Conservation (phyloP, 1,140 invertebrate species). For the Bombus pyrosoma region DNA sequence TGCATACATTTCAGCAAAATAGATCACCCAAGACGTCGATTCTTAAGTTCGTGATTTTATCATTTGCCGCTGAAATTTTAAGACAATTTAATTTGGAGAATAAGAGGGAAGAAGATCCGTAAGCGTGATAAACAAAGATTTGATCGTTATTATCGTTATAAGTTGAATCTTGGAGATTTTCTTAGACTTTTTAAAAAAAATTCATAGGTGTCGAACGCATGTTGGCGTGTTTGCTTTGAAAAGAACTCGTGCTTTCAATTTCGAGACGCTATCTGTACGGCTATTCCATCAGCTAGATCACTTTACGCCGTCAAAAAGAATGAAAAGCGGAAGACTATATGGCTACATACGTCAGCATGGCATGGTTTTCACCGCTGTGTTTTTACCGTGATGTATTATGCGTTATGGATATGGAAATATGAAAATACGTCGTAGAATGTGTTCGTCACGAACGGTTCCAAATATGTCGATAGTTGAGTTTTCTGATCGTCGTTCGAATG, state of each 20-base stretch:
- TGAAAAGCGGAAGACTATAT: background rate
- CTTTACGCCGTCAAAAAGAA: background rate
- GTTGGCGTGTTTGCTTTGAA: background rate
- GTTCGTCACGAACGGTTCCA: background rate
- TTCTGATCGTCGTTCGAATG: background rate
- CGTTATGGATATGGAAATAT: slow-evolving; percentile 29
- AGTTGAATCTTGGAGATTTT: background rate
- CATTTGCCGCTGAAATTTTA: background rate
- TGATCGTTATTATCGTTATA: too few species aligned
- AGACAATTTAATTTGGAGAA: background rate
- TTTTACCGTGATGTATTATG: background rate
- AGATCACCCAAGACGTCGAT: background rate
- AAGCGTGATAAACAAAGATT: background rate
- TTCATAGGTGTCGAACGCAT: background rate
- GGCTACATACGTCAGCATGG: too few species aligned
- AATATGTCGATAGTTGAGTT: slow-evolving; percentile 11
- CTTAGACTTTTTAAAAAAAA: background rate
- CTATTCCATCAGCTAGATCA: background rate
- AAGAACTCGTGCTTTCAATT: background rate
- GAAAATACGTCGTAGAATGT: background rate
- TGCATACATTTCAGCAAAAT: too few species aligned
- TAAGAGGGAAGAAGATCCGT: background rate
- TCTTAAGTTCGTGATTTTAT: background rate
- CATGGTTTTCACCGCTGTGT: background rate
- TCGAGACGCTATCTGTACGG: background rate